Percentiles rank a stretch among this genome's conserved stretches.
Conservation (phyloP, 2,113 vertebrate genomes). For the Girardinichthys multiradiatus region DNA sequence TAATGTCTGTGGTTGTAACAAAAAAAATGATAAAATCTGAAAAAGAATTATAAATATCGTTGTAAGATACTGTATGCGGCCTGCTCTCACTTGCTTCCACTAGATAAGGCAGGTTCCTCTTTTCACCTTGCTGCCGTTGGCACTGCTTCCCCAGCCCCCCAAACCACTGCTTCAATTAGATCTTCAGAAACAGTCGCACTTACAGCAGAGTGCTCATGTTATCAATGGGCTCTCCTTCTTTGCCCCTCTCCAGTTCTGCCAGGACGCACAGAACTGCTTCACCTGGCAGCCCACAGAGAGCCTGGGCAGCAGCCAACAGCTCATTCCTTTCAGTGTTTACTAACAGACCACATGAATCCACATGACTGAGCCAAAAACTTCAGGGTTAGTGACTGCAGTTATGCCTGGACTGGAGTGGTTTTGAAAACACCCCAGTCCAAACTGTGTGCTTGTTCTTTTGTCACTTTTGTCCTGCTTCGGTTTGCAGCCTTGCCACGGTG, state of each 20-base stretch:
- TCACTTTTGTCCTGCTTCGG: conserved; percentile 16
- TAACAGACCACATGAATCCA: conserved; percentile 72
- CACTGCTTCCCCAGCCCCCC: conserved; percentile 21
- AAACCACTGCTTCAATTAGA: conserved; percentile 54
- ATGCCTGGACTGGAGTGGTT: background rate
- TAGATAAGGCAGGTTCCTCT: conserved; percentile 28
- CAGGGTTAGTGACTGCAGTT: conserved; percentile 11
- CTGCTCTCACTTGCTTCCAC: conserved; percentile 58
- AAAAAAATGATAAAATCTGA: no score
- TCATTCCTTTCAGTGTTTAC: conserved; percentile 60
- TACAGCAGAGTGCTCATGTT: conserved; percentile 50
- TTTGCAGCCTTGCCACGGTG: conserved; percentile 32
- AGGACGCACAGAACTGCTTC: conserved; percentile 27
- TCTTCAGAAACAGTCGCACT: conserved; percentile 53
- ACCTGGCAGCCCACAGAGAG: conserved; percentile 17
- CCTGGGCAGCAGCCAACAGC: conserved; percentile 30
- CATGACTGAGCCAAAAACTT: conserved; percentile 49
- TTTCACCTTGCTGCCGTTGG: conserved; percentile 30
- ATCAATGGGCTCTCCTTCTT: conserved; percentile 35
- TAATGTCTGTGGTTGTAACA: background rate
- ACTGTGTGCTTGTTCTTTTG: conserved; percentile 14
- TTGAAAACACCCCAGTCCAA: conserved; percentile 20
- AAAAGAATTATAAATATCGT: no score
- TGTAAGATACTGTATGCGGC: conserved; percentile 13
- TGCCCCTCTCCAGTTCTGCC: conserved; percentile 19